A percentile compares a stretch with the other conserved stretches of the same genome.
Evolutionary conservation across 2,113 vertebrate species (phyloP).

Genomic region (Megatriorchis doriae): DNA sequence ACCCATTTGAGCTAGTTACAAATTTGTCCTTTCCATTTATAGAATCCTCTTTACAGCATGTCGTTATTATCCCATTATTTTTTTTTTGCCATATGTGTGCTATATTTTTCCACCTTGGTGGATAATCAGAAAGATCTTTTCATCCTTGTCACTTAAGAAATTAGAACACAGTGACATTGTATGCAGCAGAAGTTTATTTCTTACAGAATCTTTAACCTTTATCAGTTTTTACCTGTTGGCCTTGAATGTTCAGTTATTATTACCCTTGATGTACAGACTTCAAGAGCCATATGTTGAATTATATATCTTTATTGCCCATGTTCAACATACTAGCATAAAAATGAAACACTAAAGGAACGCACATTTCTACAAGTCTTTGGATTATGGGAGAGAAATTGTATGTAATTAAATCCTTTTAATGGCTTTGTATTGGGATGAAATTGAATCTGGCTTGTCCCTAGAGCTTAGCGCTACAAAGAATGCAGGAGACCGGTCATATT

Average conservation of each 20-base stretch:
- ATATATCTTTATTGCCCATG: neutral
- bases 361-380: neutral
- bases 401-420: conserved; percentile 19
- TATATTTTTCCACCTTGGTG: neutral
- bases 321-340: neutral
- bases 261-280: neutral
- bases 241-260: neutral
- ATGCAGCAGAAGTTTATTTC: neutral
- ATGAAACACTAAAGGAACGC: neutral
- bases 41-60: neutral
- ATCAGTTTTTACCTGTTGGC: neutral
- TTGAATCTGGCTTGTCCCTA: neutral
- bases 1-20: neutral
- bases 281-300: neutral
- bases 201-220: neutral
- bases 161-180: neutral
- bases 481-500: neutral
- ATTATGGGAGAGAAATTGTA: neutral
- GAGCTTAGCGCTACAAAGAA: neutral
- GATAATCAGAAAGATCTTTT: neutral
- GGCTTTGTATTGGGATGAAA: neutral
- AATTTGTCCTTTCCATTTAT: neutral
- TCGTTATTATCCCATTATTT: neutral
- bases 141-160: neutral
- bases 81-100: neutral